phyloP scores from a whole-genome alignment of 1,140 invertebrate species.

The Ladona fulva region DNA sequence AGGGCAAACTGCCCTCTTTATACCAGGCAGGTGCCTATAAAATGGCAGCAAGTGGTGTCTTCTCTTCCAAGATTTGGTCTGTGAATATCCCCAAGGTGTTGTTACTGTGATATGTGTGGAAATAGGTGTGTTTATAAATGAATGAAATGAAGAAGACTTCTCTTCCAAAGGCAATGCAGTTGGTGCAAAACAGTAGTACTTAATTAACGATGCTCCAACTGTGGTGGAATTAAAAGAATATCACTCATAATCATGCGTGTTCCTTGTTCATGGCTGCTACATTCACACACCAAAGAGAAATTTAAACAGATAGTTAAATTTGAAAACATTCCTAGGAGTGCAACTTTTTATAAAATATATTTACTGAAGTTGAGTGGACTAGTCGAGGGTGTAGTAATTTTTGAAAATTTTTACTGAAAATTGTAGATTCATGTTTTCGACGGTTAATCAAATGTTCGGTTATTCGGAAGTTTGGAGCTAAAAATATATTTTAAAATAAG shows the following conservation, averaged over 20 bases:
- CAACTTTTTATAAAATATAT: no score
- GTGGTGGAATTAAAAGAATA: background rate
- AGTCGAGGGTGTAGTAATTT: no score
- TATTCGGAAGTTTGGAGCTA: no score
- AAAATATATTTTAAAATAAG: no score
- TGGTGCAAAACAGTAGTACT: background rate
- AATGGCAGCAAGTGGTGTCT: background rate
- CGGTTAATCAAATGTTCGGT: no score
- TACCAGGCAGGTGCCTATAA: background rate
- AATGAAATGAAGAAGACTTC: background rate
- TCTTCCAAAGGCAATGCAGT: background rate
- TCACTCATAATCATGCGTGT: background rate
- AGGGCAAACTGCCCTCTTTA: background rate
- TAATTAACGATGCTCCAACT: background rate
- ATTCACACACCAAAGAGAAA: background rate
- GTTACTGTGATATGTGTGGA: background rate
- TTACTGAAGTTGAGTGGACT: no score
- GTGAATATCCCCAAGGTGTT: background rate
- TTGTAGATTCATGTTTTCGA: no score
- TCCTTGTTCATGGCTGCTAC: background rate
- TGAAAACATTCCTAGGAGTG: no score
- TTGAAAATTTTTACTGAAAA: no score
- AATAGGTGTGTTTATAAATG: background rate
- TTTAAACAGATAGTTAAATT: no score
- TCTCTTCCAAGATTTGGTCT: background rate